Evolutionary conservation across 2,797 vertebrate genomes (phyloP).

Genomic region (Tenualosa ilisha): DNA sequence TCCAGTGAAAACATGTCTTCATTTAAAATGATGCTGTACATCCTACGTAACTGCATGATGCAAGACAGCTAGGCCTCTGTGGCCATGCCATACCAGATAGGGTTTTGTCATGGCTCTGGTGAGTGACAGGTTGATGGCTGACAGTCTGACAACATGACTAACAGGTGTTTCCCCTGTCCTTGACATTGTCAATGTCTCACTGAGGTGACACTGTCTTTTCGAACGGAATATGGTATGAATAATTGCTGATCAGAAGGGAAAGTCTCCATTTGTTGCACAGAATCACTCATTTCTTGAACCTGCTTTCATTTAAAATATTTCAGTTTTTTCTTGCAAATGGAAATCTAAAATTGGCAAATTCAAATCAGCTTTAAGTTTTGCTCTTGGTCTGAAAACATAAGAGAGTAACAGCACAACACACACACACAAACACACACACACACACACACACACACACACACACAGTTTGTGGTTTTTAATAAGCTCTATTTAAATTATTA

Average conservation of each 20-base stretch:
- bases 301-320: not conserved
- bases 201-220: not conserved
- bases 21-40: not conserved
- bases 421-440: no score
- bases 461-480: not conserved
- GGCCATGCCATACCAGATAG: not conserved
- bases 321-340: not conserved
- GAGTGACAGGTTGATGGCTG: not conserved
- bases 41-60: not conserved
- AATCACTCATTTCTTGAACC: not conserved
- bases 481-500: no score
- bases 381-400: not conserved
- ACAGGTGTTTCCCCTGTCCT: not conserved
- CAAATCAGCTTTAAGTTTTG: not conserved
- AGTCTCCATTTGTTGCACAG: not conserved
- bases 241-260: not conserved
- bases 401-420: not conserved
- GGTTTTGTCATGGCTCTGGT: not conserved
- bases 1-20: slow-evolving; percentile 4
- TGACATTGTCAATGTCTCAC: not conserved
- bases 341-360: not conserved
- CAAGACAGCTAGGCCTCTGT: not conserved
- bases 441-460: not conserved
- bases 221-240: not conserved
- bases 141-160: not conserved